Percentiles rank a stretch among this genome's conserved stretches.
Conservation (phyloP, 1,140 invertebrate species). For the Frieseomelitta varia region DNA sequence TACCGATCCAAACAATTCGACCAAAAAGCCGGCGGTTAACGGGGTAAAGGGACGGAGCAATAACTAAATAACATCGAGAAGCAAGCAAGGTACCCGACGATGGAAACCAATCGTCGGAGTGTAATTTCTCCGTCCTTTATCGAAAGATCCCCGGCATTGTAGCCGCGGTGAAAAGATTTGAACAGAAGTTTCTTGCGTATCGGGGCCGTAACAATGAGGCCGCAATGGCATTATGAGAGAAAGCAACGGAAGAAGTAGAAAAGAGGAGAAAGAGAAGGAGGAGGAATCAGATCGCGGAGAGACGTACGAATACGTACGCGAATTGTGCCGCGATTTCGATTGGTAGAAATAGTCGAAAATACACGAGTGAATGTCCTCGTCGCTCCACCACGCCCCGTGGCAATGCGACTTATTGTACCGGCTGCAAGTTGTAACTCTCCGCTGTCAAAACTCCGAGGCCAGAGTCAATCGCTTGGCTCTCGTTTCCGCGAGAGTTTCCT, state of each 20-base stretch:
- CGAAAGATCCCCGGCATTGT: neutral
- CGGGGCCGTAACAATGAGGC: neutral
- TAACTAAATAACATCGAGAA: neutral
- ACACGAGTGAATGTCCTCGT: neutral
- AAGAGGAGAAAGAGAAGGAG: neutral
- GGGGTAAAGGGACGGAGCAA: neutral
- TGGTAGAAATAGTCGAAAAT: slow-evolving; percentile 7
- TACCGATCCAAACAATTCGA: neutral
- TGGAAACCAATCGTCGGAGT: neutral
- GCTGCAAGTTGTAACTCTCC: neutral
- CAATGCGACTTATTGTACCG: slow-evolving; percentile 33
- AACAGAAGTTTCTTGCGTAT: neutral
- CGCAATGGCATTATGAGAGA: neutral
- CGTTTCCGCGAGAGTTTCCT: slow-evolving; percentile 5
- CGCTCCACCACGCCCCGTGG: neutral
- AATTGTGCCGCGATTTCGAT: neutral
- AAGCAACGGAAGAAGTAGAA: neutral
- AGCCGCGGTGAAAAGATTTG: neutral
- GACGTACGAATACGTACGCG: neutral
- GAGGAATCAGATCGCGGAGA: neutral
- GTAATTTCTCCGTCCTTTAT: neutral
- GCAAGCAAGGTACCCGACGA: neutral
- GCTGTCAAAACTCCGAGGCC: slow-evolving; percentile 31
- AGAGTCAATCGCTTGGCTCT: slow-evolving; percentile 1
- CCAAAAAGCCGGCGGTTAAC: neutral